Base-by-base conservation (phyloP, 1,140 invertebrate species). In the Cheumatopsyche charites region DNA sequence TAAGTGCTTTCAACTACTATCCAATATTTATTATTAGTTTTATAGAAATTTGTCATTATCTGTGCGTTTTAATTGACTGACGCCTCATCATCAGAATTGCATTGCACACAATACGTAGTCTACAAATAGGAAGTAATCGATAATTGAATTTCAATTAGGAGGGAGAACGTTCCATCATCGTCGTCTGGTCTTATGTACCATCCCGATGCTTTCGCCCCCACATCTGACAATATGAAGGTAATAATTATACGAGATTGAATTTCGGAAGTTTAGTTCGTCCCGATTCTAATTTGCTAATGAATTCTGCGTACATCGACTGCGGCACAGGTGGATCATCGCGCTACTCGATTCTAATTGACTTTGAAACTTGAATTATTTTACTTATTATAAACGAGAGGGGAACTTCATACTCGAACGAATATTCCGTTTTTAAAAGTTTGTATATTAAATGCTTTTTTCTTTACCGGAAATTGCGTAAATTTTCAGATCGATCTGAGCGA, bases 191-290 rank as follows among this genome's bases (percentile, higher is more conserved):
- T 36, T 36, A 36, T n/a, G n/a, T n/a, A n/a, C n/a, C n/a, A n/a
- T 45, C 43, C 43, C 7, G 25, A 29, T 17, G 11, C 6, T n/a
- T 41, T 13, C 23, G 47, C 26, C 73, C 73, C 71, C 70, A 55
- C 29, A 9, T n/a, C 23, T 45, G 41, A 67, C 70, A 67, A 72
- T 71, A 77, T 77, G 75, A 73, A 80, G 79, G 81, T 82, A 81
- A 83, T 84, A 81, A 84, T 84, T 84, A 83, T 83, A 82, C 83
- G 81, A 83, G 83, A 83, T 84, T 83, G 83, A 82, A 83, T 84
- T 83, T 84, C 82, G 73, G 80, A 84, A 84, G 81, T 84, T 84
- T 82, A 80, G 83, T 81, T 84, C 83, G 82, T 84, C 82, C 81
- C 79, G 78, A 82, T 83, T 84, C 82, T 84, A 84, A 84, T 84